phyloP scores from a whole-genome alignment of 1,140 invertebrate genomes.

The Coelopa frigida region DNA sequence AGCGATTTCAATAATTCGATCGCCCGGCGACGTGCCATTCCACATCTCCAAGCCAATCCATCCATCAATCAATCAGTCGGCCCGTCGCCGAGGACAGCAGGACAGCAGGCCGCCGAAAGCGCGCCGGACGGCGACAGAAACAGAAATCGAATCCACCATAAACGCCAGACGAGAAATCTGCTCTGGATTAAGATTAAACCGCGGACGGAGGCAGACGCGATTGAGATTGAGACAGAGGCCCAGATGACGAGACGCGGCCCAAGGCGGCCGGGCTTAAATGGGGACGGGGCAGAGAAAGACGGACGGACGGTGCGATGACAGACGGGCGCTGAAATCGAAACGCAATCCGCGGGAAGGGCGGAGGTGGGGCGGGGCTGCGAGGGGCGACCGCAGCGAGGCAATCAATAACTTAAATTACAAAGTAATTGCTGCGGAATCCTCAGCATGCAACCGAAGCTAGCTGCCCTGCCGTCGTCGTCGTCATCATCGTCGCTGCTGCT shows the following conservation, averaged over 20 bases:
- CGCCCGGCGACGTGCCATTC: too few relatives aligned
- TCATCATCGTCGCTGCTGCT: too few relatives aligned
- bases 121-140: too few relatives aligned
- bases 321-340: constrained; percentile 9
- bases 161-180: constrained; percentile 3
- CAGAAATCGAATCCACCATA: too few relatives aligned
- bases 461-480: too few relatives aligned
- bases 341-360: constrained; percentile 12
- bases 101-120: not conserved
- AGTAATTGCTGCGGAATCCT: constrained; percentile 44
- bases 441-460: too few relatives aligned
- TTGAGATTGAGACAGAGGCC: too few relatives aligned
- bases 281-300: not conserved
- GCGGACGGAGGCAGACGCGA: too few relatives aligned
- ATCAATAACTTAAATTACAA: constrained; percentile 46
- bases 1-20: too few relatives aligned
- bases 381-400: constrained; percentile 34
- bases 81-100: not conserved
- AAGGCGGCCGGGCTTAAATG: too few relatives aligned
- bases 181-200: constrained; percentile 11
- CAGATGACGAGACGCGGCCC: too few relatives aligned
- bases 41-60: too few relatives aligned
- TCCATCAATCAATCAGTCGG: not conserved
- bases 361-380: not conserved
- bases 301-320: not conserved